Conservation (phyloP, 92 coral and sea anemone genomes). For the Pocillopora grandis region DNA sequence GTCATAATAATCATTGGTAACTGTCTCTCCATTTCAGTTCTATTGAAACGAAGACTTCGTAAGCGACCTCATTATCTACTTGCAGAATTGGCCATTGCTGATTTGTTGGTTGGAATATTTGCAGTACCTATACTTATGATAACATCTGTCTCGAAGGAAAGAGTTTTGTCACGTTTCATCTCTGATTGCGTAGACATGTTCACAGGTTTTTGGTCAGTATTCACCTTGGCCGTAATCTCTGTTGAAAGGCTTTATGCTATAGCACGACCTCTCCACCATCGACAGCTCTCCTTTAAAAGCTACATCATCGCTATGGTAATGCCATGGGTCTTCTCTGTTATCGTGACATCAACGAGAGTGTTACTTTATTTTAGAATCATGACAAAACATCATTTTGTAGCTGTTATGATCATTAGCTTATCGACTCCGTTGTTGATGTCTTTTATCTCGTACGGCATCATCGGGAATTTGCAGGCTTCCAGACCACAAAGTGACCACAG, state of each 20-base stretch:
- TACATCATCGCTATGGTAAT: slow-evolving; percentile 37
- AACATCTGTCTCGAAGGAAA: neutral
- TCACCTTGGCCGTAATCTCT: slow-evolving; percentile 55
- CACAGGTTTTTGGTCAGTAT: slow-evolving; percentile 59
- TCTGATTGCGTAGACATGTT: slow-evolving; percentile 49
- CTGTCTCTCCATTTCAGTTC: slow-evolving; percentile 32
- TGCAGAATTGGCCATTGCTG: slow-evolving; percentile 63
- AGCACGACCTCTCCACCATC: slow-evolving; percentile 52
- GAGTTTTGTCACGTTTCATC: neutral
- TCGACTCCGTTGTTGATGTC: slow-evolving; percentile 4
- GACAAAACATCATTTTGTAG: neutral
- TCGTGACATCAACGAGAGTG: slow-evolving; percentile 7
- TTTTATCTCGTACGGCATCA: neutral
- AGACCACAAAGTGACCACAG: neutral
- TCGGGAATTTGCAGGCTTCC: slow-evolving; percentile 1
- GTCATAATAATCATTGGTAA: slow-evolving; percentile 44
- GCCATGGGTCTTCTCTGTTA: slow-evolving; percentile 47
- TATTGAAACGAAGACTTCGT: slow-evolving; percentile 41
- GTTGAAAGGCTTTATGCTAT: slow-evolving; percentile 60
- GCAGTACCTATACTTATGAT: slow-evolving; percentile 52
- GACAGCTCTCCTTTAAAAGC: slow-evolving; percentile 6
- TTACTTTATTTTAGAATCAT: neutral
- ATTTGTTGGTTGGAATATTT: slow-evolving; percentile 57
- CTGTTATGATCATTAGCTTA: neutral
- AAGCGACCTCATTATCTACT: slow-evolving; percentile 55